Base-by-base conservation (phyloP, 2,797 vertebrate species). In the Anisognathus igniventris region DNA sequence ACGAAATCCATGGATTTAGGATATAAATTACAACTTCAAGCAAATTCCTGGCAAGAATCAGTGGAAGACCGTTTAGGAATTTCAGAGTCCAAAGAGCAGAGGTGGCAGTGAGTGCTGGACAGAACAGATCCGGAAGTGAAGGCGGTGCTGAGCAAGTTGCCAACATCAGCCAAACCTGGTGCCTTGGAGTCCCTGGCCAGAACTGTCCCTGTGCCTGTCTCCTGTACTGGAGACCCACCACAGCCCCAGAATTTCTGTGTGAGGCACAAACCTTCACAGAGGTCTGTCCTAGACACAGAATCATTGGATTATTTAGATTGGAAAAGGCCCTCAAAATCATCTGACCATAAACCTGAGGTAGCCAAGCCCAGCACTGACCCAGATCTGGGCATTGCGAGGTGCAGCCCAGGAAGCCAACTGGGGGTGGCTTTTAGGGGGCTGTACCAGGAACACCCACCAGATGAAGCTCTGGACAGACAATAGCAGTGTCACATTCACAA, bases 301-400 rank as follows among this genome's bases (percentile, higher is more conserved):
- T 37, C 7, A 20, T 25, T 39, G 53, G 37, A 50, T 60, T 14
- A 39, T 76, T 60, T 54, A 10, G 31, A 12, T 44, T 71, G 58
- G 28, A 54, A 76, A 71, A 65, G 24, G 42, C 31, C 8, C 21
- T 82, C 48, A 17, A 30, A 31, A 23, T 37, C 35, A 45, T 53
- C 40, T 0, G 0, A 48, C 31, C 0, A 1, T 61, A 37, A 48
- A 42, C 8, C 20, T 77, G 61, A 35, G 19, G n/a, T 24, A 16
- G 60, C 47, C 3, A 3, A 22, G 40, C 27, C 47, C 35, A 67
- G 47, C 27, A 11, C 47, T 60, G 39, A 33, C 40, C 39, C 19
- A 54, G 33, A 30, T 23, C 7, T 61, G 40, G 39, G 11, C 47
- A 47, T 76, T 76, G 54, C 24, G 5, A 23, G 17, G 20, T 60